Base-by-base conservation (phyloP, 2,888 invertebrate genomes). In the Mesopsocus fuscifrons region DNA sequence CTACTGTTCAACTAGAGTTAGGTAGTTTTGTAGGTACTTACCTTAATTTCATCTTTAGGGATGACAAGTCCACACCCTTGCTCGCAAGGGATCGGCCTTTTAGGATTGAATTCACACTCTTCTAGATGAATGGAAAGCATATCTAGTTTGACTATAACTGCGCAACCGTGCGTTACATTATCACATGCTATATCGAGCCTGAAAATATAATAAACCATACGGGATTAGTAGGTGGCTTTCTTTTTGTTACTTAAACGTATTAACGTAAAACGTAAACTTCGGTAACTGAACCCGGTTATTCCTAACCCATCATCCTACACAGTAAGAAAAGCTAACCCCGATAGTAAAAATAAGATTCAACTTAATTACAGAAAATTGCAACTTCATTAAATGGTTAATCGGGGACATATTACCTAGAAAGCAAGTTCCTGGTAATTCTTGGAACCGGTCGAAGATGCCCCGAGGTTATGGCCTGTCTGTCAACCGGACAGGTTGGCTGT, bases 31-130 rank as follows among this genome's bases (percentile, higher is more conserved):
- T n/a, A n/a, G n/a, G n/a, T n/a, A n/a, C 18, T 49, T 47, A 67
- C 69, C 59, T 84, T 80, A 1, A 92, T 61, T 62, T 92, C 91
- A 64, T 94, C 92, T 64, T 92, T 94, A 8, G 94, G 92, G 55
- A 94, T 84, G 43, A 91, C 79, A 40, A 92, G 71, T 17, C 91
- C 92, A 56, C 94, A 95, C 16, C 94, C 94, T 50, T 82, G 78
- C 55, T 91, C 91, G 61, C 94, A 95, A 31, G 83, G 81, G 55
- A 91, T 74, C 13, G 91, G 91, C 55, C 89, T 71, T 62, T 92
- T 92, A 0, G 94, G 94, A 64, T 95, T 95, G 59, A 76, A 82
- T 63, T 82, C 82, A 66, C 95, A 95, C 62, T 92, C 92, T 57
- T 79, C 77, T 52, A 91, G 63, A 64, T 95, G 94, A 17, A 77